Evolutionary conservation across 2,113 vertebrate species (phyloP).

Genomic region (Nyctereutes procyonoides): DNA sequence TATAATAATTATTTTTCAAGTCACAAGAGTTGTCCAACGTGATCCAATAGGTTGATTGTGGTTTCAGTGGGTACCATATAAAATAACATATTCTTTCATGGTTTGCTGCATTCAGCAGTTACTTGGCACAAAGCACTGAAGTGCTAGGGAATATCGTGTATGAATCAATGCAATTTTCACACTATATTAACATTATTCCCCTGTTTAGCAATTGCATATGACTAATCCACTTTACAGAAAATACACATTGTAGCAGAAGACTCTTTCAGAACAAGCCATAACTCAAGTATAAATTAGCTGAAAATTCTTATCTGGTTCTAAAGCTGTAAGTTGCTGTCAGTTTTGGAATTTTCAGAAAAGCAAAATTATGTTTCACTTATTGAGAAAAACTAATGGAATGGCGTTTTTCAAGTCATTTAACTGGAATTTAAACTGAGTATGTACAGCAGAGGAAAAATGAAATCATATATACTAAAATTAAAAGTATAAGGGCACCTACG

Average conservation of each 20-base stretch:
- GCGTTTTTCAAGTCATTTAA: constrained; percentile 17
- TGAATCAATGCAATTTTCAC: neutral
- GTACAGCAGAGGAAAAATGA: fast-evolving
- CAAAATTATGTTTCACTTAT: neutral
- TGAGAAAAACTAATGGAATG: neutral
- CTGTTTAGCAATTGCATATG: neutral
- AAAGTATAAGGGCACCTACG: too few relatives aligned
- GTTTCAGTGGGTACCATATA: neutral
- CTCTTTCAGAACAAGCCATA: neutral
- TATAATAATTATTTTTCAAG: neutral
- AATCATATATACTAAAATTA: neutral
- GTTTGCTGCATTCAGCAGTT: neutral
- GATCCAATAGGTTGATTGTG: neutral
- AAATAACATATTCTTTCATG: neutral
- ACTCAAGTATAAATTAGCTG: neutral
- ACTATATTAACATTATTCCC: neutral
- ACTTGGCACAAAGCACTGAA: neutral
- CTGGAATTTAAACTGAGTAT: neutral
- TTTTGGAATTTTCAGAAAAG: neutral
- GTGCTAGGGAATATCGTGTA: neutral
- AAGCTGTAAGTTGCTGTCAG: neutral
- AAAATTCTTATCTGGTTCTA: neutral
- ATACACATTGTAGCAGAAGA: neutral
- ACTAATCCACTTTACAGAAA: neutral
- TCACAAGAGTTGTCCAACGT: neutral